These are phyloP conservation scores for Autographa pulchrina DNA, from an alignment of 2,888 invertebrate genomes.

Conservation along the genomic window DNA sequence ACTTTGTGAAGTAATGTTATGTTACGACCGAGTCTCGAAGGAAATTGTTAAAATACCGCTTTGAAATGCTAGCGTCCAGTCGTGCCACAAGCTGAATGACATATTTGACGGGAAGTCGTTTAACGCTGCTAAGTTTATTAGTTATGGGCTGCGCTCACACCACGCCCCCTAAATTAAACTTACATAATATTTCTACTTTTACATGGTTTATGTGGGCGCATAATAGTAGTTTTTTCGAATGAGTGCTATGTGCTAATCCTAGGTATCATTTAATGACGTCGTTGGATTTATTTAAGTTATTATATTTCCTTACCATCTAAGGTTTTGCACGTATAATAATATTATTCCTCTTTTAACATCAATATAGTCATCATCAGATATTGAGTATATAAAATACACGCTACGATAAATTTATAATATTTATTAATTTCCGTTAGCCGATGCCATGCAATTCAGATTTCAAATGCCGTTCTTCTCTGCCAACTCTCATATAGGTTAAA, in stretches of 20 bases:
- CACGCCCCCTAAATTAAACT: conserved; percentile 7
- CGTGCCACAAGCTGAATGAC: conserved; percentile 29
- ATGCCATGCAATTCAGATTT: conserved; percentile 29
- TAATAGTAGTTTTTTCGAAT: too few species aligned
- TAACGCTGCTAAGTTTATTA: conserved; percentile 7
- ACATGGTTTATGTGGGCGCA: too few species aligned
- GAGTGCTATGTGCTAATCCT: too few species aligned
- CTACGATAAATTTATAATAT: background rate
- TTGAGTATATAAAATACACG: background rate
- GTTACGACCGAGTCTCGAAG: conserved; percentile 21
- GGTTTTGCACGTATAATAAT: background rate
- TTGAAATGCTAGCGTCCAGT: conserved; percentile 32
- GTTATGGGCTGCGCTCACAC: conserved; percentile 8
- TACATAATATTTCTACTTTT: too few species aligned
- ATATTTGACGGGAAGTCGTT: conserved; percentile 34
- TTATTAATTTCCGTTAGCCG: conserved; percentile 43
- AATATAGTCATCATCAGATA: too few species aligned
- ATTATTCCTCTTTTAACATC: background rate
- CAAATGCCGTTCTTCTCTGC: conserved; percentile 30
- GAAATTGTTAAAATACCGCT: conserved; percentile 42
- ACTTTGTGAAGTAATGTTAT: conserved; percentile 23
- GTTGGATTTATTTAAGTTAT: background rate
- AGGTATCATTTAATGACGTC: too few species aligned
- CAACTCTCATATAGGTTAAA: conserved; percentile 34
- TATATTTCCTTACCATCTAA: background rate